Evolutionary conservation across 2,113 vertebrate genomes (phyloP).

Genomic region (Aptenodytes forsteri): DNA sequence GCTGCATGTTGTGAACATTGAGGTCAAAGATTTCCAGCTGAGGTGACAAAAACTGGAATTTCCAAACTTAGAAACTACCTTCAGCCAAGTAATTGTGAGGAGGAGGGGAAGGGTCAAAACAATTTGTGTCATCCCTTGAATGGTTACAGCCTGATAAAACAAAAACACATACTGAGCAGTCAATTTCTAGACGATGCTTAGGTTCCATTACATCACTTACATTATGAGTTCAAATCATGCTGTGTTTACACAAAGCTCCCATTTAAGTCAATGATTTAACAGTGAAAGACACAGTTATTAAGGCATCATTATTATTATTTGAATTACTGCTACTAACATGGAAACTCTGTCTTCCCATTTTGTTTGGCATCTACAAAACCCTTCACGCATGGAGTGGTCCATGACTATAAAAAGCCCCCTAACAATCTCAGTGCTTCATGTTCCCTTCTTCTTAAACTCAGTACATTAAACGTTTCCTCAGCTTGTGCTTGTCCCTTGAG

Average conservation of each 20-base stretch:
- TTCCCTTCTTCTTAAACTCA: not conserved
- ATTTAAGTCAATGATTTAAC: not conserved
- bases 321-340: not conserved
- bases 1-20: accelerated
- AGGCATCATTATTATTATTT: not conserved
- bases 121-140: not conserved
- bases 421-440: not conserved
- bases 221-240: not conserved
- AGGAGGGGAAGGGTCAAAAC: not conserved
- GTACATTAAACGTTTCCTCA: not conserved
- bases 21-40: not conserved
- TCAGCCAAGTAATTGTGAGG: not conserved
- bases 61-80: not conserved
- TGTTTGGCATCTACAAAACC: not conserved
- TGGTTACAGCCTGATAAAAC: not conserved
- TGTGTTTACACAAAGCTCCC: not conserved
- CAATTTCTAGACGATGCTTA: not conserved
- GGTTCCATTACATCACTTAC: not conserved
- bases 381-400: accelerated
- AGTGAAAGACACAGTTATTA: not conserved
- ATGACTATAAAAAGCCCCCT: no score
- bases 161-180: not conserved
- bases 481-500: not conserved
- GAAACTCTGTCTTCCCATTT: not conserved
- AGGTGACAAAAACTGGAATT: not conserved